Evolutionary conservation across 2,113 vertebrate genomes (phyloP).

Genomic region (Arvicanthis niloticus): DNA sequence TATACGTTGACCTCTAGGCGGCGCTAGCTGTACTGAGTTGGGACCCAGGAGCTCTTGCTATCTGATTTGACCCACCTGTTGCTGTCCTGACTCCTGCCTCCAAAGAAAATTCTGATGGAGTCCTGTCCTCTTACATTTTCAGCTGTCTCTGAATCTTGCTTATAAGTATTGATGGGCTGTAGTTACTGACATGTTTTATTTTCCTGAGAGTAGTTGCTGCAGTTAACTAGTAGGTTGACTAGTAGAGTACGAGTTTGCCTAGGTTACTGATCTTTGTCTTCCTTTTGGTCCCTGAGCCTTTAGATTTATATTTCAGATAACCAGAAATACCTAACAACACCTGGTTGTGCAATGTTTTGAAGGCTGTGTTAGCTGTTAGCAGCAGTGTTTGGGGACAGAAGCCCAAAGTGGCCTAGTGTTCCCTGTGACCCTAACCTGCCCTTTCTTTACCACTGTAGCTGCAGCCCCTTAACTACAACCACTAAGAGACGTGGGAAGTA

Average conservation of each 20-base stretch:
- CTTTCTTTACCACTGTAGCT: constrained; percentile 74
- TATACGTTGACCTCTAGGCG: constrained; percentile 63
- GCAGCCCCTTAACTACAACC: constrained; percentile 68
- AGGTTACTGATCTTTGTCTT: constrained; percentile 8
- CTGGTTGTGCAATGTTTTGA: background rate
- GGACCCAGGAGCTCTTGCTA: constrained; percentile 10
- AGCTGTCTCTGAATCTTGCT: constrained; percentile 48
- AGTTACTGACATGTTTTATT: background rate
- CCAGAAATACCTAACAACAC: constrained; percentile 22
- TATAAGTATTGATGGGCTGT: constrained; percentile 49
- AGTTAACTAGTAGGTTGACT: background rate
- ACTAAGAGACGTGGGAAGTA: constrained; percentile 74
- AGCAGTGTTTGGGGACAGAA: background rate
- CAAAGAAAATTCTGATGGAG: background rate
- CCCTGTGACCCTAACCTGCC: constrained; percentile 55
- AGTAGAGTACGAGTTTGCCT: background rate
- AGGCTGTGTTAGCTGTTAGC: constrained; percentile 27
- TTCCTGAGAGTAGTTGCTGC: constrained; percentile 24
- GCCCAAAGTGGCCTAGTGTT: constrained; percentile 1
- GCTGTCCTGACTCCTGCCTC: background rate
- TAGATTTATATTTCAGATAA: constrained; percentile 39
- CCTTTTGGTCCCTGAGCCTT: constrained; percentile 29
- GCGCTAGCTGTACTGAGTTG: constrained; percentile 56
- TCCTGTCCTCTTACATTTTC: constrained; percentile 24
- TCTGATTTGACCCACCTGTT: constrained; percentile 27